These are phyloP conservation scores for Serripes groenlandicus DNA, from an alignment of 2,888 invertebrate species.

Conservation along the genomic window DNA sequence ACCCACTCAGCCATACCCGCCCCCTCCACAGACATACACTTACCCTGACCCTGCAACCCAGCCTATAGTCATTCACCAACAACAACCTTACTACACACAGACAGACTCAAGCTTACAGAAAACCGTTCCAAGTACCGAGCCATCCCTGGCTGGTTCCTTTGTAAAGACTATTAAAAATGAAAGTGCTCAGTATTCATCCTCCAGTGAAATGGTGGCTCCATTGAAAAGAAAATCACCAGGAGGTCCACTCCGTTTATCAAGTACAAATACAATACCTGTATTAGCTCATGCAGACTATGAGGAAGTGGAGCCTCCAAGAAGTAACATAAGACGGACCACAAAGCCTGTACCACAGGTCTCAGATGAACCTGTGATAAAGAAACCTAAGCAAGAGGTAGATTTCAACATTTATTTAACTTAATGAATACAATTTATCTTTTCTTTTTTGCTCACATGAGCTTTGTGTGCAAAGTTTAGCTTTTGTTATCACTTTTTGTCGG, in stretches of 20 bases:
- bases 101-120: conserved; percentile 20
- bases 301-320: conserved; percentile 3
- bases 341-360: neutral
- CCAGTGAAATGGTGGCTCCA: neutral
- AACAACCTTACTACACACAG: conserved; percentile 13
- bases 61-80: neutral
- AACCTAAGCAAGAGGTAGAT: conserved; percentile 4
- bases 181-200: neutral
- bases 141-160: neutral
- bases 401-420: too few relatives aligned
- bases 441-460: neutral
- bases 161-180: conserved; percentile 54
- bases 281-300: conserved; percentile 6
- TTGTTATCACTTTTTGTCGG: too few relatives aligned
- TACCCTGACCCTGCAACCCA: neutral
- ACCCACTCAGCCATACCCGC: conserved; percentile 30
- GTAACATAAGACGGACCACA: neutral
- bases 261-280: conserved; percentile 35
- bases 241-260: conserved; percentile 50
- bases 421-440: neutral
- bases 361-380: conserved; percentile 13
- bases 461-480: neutral
- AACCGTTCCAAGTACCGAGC: conserved; percentile 23
- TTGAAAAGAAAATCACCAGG: conserved; percentile 55
- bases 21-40: conserved; percentile 1